Evolutionary conservation across 30 jellyfish, hydroid and myxozoan species (phyloP).

Genomic region (Pseudorhiza aurosa): DNA sequence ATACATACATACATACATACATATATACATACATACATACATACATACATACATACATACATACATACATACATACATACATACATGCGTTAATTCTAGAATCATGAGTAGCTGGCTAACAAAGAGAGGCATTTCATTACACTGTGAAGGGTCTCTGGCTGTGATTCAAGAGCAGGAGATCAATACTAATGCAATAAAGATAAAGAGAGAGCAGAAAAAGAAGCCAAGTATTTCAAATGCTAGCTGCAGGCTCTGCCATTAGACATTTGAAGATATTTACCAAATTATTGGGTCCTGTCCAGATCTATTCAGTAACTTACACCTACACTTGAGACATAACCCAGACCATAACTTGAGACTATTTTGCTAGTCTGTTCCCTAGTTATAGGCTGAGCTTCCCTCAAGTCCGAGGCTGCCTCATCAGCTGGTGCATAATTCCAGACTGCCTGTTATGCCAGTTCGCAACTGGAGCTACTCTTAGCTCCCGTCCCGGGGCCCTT

Average conservation of each 20-base stretch:
- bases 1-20: too few relatives aligned
- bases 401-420: too few relatives aligned
- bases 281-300: neutral
- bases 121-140: neutral
- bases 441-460: too few relatives aligned
- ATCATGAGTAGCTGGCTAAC: neutral
- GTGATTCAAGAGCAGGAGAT: neutral
- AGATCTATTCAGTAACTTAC: neutral
- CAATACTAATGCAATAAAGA: neutral
- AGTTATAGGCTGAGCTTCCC: too few relatives aligned
- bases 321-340: neutral
- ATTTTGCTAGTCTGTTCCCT: too few relatives aligned
- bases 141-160: neutral
- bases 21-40: too few relatives aligned
- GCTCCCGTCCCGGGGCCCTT: too few relatives aligned
- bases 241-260: neutral
- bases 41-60: too few relatives aligned
- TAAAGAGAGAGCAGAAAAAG: neutral
- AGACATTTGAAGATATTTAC: neutral
- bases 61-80: too few relatives aligned
- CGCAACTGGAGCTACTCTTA: too few relatives aligned
- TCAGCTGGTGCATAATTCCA: too few relatives aligned
- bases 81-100: neutral
- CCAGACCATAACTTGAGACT: too few relatives aligned
- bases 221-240: neutral